These are phyloP conservation scores for Rhagophthalmus giganteus DNA, from an alignment of 2,888 invertebrate genomes.

Conservation along the genomic window DNA sequence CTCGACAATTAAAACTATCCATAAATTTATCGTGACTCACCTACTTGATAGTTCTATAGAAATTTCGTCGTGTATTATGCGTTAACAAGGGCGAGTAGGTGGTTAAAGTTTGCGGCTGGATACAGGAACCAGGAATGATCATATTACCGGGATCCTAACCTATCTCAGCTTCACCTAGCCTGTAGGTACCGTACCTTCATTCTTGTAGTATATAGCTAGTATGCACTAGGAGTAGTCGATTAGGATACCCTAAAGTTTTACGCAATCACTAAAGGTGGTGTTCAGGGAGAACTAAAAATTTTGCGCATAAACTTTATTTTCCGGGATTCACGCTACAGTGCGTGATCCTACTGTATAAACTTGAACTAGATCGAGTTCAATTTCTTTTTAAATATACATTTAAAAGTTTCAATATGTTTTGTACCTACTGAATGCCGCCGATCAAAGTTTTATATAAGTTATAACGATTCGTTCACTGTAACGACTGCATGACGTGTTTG, in stretches of 20 bases:
- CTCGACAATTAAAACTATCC: conserved; percentile 15
- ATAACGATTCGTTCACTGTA: too few relatives aligned
- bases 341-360: not conserved
- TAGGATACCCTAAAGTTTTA: conserved; percentile 18
- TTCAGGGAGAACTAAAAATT: conserved; percentile 6
- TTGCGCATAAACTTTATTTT: conserved; percentile 8
- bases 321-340: not conserved
- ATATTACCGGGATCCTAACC: conserved; percentile 32
- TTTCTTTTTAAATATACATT: too few relatives aligned
- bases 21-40: conserved; percentile 23
- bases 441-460: too few relatives aligned
- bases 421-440: too few relatives aligned
- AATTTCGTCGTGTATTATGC: conserved; percentile 39
- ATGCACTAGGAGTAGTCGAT: conserved; percentile 15
- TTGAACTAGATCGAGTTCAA: too few relatives aligned
- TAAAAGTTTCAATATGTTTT: too few relatives aligned
- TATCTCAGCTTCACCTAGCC: conserved; percentile 19
- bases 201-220: conserved; percentile 2
- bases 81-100: conserved; percentile 37
- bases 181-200: conserved; percentile 11
- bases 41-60: conserved; percentile 22
- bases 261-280: conserved; percentile 12
- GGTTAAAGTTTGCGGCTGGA: conserved; percentile 30
- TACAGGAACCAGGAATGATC: conserved; percentile 38
- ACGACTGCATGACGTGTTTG: too few relatives aligned